These are phyloP conservation scores for Nemotelus pantherinus DNA, from an alignment of 2,888 invertebrate species.

Conservation along the genomic window DNA sequence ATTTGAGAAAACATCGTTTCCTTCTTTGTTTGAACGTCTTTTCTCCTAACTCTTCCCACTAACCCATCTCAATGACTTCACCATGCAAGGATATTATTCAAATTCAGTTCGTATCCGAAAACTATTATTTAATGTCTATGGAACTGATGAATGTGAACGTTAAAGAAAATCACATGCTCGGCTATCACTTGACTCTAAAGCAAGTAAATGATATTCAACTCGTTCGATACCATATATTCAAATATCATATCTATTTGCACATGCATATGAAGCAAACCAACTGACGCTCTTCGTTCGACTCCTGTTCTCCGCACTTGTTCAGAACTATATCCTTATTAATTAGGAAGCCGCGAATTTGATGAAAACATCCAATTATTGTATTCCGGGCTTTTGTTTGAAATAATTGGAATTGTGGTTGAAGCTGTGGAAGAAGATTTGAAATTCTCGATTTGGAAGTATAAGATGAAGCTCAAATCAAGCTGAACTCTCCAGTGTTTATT, in stretches of 20 bases:
- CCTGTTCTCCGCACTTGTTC: not conserved
- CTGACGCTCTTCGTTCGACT: not conserved
- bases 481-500: no score
- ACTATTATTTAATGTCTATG: not conserved
- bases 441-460: no score
- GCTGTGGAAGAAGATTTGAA: not conserved
- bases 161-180: not conserved
- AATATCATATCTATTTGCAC: not conserved
- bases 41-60: no score
- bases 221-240: not conserved
- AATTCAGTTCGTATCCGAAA: not conserved
- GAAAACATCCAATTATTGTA: conserved; percentile 10
- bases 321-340: conserved; percentile 1
- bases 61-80: not conserved
- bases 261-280: not conserved
- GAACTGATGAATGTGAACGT: not conserved
- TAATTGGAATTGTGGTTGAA: conserved; percentile 1
- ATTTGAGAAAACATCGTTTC: no score
- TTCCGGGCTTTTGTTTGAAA: not conserved
- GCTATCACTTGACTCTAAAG: not conserved
- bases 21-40: no score
- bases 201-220: not conserved
- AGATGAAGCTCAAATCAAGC: no score
- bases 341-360: not conserved
- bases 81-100: not conserved